These are phyloP conservation scores for Choloepus hoffmanni DNA, from an alignment of 2,113 vertebrate species.

Conservation along the genomic window DNA sequence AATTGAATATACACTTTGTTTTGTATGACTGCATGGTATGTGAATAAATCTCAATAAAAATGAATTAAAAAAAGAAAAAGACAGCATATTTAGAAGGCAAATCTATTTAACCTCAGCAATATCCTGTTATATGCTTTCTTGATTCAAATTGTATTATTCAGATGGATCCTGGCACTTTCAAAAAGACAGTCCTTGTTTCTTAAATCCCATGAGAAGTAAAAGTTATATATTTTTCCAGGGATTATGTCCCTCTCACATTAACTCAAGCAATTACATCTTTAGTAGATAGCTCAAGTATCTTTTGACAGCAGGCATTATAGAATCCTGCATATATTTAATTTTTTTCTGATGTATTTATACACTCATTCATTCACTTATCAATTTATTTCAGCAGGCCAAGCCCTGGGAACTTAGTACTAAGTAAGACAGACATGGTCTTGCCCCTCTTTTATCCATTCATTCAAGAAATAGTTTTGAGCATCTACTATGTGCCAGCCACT, in stretches of 20 bases:
- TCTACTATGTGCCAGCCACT: not conserved
- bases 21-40: too few species aligned
- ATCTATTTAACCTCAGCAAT: not conserved
- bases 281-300: not conserved
- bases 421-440: not conserved
- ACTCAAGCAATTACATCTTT: not conserved
- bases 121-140: not conserved
- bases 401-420: not conserved
- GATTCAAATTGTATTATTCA: conserved; percentile 10
- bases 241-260: not conserved
- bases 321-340: not conserved
- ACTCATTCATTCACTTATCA: not conserved
- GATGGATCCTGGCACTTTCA: not conserved
- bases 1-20: too few species aligned
- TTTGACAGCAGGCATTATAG: not conserved
- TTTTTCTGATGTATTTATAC: not conserved
- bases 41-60: too few species aligned
- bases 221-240: not conserved
- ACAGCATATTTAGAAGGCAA: not conserved
- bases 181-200: not conserved
- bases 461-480: not conserved
- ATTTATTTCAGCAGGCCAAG: not conserved
- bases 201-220: not conserved
- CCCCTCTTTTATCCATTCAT: not conserved
- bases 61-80: too few species aligned